These are phyloP conservation scores for Cololabis saira DNA, from an alignment of 2,113 vertebrate species.

Conservation along the genomic window DNA sequence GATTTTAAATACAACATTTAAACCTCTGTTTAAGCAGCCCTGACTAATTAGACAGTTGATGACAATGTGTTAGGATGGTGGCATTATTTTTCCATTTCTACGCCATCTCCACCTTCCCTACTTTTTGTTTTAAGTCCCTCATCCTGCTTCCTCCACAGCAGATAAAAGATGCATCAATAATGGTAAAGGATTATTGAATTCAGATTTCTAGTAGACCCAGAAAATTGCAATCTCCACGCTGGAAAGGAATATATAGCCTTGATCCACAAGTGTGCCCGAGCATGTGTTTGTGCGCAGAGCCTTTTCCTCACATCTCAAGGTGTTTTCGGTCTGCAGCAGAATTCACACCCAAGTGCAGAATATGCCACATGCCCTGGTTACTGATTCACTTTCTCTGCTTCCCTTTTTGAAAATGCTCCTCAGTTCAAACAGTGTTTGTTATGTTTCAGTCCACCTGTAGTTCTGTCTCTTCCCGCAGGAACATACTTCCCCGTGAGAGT, in stretches of 20 bases:
- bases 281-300: slow-evolving; percentile 6
- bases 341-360: slow-evolving; percentile 1
- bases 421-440: slow-evolving; percentile 24
- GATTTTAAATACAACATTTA: slow-evolving; percentile 43
- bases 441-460: slow-evolving; percentile 21
- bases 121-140: slow-evolving; percentile 16
- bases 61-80: slow-evolving; percentile 17
- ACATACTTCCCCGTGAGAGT: slow-evolving; percentile 23
- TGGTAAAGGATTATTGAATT: slow-evolving; percentile 27
- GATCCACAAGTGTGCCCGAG: slow-evolving; percentile 10
- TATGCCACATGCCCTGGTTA: slow-evolving; percentile 27
- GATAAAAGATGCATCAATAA: slow-evolving; percentile 33
- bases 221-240: not conserved
- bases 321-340: slow-evolving; percentile 9
- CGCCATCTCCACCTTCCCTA: slow-evolving; percentile 21
- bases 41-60: slow-evolving; percentile 12
- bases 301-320: slow-evolving; percentile 14
- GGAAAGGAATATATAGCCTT: not conserved
- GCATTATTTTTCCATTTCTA: slow-evolving; percentile 31
- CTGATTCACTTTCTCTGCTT: slow-evolving; percentile 25
- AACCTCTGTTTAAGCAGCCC: slow-evolving; percentile 15
- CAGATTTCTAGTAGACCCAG: not conserved
- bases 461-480: slow-evolving; percentile 25
- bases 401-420: slow-evolving; percentile 37
- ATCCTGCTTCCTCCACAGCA: slow-evolving; percentile 21